Evolutionary conservation across 2,888 invertebrate species (phyloP).

Genomic region (Tipula vernalis): DNA sequence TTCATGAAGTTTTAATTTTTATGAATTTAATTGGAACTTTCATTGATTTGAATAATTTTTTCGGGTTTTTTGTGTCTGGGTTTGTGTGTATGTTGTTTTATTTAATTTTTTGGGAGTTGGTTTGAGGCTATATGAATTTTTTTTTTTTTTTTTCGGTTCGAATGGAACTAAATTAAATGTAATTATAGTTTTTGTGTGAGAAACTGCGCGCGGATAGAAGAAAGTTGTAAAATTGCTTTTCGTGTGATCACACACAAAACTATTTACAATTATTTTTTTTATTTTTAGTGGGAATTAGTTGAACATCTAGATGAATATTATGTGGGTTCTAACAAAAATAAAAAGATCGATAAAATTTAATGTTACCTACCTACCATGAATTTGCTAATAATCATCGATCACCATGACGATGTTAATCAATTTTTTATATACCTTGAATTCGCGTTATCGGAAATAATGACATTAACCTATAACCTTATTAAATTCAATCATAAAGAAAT

Average conservation of each 20-base stretch:
- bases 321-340: background rate
- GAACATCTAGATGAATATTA: background rate
- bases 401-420: background rate
- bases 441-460: background rate
- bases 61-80: background rate
- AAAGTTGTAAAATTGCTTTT: background rate
- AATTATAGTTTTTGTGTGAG: background rate
- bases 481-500: background rate
- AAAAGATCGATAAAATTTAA: background rate
- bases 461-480: background rate
- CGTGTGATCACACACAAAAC: background rate
- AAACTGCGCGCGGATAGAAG: background rate
- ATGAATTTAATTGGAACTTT: background rate
- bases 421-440: background rate
- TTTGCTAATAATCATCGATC: background rate
- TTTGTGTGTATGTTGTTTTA: background rate
- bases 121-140: background rate
- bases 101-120: background rate
- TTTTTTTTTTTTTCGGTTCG: background rate
- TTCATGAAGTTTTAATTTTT: background rate
- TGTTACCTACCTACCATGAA: background rate
- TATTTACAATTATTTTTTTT: background rate
- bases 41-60: conserved; percentile 4
- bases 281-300: background rate
- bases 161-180: background rate